A percentile compares a stretch with the other conserved stretches of the same genome.
Conservation (phyloP, 1,140 invertebrate genomes). For the Cardiocondyla obscurior region DNA sequence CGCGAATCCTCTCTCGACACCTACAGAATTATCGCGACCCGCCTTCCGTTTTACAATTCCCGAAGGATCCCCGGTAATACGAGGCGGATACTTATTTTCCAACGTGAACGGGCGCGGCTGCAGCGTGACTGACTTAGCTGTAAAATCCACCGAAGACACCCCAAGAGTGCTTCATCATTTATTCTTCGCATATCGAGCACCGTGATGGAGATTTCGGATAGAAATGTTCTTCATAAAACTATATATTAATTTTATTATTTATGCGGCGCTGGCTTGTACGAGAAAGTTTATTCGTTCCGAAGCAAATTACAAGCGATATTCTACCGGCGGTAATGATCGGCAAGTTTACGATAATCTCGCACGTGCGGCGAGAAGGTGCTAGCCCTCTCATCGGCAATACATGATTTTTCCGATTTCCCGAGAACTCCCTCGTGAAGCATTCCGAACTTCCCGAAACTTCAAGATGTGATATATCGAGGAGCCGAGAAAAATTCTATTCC, state of each 20-base stretch:
- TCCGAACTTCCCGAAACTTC: constrained; percentile 44
- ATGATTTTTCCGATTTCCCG: constrained; percentile 46
- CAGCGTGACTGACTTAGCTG: constrained; percentile 38
- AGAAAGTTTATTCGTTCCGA: too few species aligned
- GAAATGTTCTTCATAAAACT: constrained; percentile 7
- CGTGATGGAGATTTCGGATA: constrained; percentile 18
- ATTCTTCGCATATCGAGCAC: constrained; percentile 53
- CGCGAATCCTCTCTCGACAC: constrained; percentile 63
- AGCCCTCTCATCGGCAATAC: constrained; percentile 23
- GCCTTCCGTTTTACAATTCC: constrained; percentile 68
- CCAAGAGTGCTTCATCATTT: constrained; percentile 60
- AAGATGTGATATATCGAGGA: constrained; percentile 32
- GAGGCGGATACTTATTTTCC: constrained; percentile 65
- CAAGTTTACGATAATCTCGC: background rate
- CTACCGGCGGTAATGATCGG: background rate
- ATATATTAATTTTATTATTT: too few species aligned
- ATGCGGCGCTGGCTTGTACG: background rate
- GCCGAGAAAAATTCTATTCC: constrained; percentile 30
- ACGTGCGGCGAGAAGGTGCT: background rate
- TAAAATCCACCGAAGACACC: constrained; percentile 62
- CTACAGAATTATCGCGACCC: constrained; percentile 66
- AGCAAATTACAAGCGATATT: background rate
- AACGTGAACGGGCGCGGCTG: constrained; percentile 50
- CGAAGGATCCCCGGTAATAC: constrained; percentile 57
- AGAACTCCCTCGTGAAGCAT: constrained; percentile 31